Evolutionary conservation across 1,140 invertebrate genomes (phyloP).

Genomic region (Rhizoglyphus robini): DNA sequence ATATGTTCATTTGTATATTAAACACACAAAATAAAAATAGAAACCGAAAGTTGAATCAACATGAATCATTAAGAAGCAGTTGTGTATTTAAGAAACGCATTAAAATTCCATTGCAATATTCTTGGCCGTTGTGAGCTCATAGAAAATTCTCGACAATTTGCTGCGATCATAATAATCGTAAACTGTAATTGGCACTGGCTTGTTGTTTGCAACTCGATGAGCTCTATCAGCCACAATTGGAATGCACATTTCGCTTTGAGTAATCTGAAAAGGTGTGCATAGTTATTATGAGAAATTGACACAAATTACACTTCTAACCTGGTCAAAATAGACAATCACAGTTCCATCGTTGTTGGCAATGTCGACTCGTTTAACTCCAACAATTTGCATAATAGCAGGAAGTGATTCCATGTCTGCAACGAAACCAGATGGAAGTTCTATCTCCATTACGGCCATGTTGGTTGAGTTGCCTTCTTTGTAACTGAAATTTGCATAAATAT

Average conservation of each 20-base stretch:
- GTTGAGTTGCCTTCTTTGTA: constrained; percentile 22
- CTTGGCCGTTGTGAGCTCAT: too few species aligned
- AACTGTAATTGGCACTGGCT: constrained; percentile 62
- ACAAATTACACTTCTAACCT: constrained; percentile 29
- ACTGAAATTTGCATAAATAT: constrained; percentile 29
- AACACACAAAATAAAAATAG: too few species aligned
- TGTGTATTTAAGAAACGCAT: too few species aligned
- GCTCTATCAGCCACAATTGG: constrained; percentile 67
- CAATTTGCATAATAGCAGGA: constrained; percentile 60
- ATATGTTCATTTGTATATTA: too few species aligned
- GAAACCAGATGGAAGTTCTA: too few species aligned
- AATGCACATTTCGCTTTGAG: constrained; percentile 57
- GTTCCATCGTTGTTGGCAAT: constrained; percentile 56
- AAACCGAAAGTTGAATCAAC: too few species aligned
- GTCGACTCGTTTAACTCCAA: constrained; percentile 60
- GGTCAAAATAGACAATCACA: constrained; percentile 69
- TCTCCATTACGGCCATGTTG: constrained; percentile 85
- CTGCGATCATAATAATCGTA: constrained; percentile 84
- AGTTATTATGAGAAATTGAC: not conserved
- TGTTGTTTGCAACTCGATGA: constrained; percentile 67
- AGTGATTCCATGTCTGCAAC: constrained; percentile 66
- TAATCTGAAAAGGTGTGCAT: constrained; percentile 43
- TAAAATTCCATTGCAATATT: too few species aligned
- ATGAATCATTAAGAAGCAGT: too few species aligned
- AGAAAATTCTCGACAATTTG: too few species aligned